A percentile compares a stretch with the other conserved stretches of the same genome.
Conservation (phyloP, 1,140 invertebrate species). For the Liolophura sinensis region DNA sequence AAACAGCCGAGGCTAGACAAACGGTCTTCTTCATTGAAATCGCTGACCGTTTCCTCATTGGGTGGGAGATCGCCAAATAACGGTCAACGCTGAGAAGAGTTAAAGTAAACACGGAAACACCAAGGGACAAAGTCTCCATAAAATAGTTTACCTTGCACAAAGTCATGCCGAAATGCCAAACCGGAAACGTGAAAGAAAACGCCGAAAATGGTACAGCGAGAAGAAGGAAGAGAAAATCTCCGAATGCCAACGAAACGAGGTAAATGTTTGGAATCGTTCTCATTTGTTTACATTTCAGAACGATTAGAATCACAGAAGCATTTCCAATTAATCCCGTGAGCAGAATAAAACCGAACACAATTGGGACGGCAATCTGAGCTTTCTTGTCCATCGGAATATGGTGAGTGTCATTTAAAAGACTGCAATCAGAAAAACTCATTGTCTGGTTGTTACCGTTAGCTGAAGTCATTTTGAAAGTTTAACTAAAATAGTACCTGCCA, state of each 20-base stretch:
- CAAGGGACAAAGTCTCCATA: constrained; percentile 68
- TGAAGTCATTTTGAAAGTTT: too few species aligned
- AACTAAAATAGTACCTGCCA: too few species aligned
- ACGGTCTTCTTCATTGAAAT: constrained; percentile 6
- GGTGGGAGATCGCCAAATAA: constrained; percentile 49
- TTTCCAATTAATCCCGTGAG: constrained; percentile 85
- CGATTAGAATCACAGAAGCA: constrained; percentile 72
- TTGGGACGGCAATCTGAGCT: constrained; percentile 58
- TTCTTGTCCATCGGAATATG: too few species aligned
- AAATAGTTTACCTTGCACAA: constrained; percentile 63
- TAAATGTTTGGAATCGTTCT: constrained; percentile 85
- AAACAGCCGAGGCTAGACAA: neutral
- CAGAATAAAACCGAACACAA: constrained; percentile 83
- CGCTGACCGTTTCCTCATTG: constrained; percentile 4
- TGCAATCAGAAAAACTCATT: too few species aligned
- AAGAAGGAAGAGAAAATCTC: constrained; percentile 78
- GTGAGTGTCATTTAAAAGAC: too few species aligned
- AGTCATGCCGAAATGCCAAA: constrained; percentile 78
- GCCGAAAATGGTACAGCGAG: constrained; percentile 79
- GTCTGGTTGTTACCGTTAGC: too few species aligned
- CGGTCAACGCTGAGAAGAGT: constrained; percentile 86
- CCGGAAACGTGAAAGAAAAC: constrained; percentile 81
- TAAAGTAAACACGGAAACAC: constrained; percentile 81
- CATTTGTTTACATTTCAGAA: constrained; percentile 32
- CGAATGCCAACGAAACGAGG: constrained; percentile 76